Conservation (phyloP, 35 echinoderm and acorn worm species). For the Apostichopus parvimensis region DNA sequence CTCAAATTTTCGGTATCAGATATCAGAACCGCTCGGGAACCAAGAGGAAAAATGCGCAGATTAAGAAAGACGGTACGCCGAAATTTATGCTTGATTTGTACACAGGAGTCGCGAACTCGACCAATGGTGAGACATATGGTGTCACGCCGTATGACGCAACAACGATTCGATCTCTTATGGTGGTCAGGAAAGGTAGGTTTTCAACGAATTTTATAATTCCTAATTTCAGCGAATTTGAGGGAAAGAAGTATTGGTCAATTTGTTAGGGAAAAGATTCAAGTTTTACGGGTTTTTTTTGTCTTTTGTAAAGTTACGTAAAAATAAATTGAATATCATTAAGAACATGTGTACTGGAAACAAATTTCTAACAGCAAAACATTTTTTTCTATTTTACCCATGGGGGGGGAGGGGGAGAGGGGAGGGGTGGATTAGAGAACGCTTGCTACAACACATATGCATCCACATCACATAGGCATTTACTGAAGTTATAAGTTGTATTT, state of each 20-base stretch:
- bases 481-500: too few relatives aligned
- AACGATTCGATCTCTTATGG: constrained; percentile 10
- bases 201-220: not conserved
- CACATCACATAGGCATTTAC: too few relatives aligned
- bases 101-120: constrained; percentile 11
- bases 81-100: constrained; percentile 40
- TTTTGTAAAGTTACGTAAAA: too few relatives aligned
- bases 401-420: not conserved
- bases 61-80: not conserved
- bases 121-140: constrained; percentile 6
- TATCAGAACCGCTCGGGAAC: not conserved
- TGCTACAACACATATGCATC: not conserved
- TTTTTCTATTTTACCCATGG: not conserved
- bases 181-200: constrained; percentile 25
- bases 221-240: too few relatives aligned
- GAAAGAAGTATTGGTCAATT: too few relatives aligned
- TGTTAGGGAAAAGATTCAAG: too few relatives aligned
- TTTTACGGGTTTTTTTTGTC: too few relatives aligned
- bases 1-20: constrained; percentile 32
- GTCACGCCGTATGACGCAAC: constrained; percentile 25
- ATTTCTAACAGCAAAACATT: too few relatives aligned
- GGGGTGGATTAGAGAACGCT: not conserved
- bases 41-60: not conserved
- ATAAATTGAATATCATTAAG: too few relatives aligned
- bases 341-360: too few relatives aligned